Conservation (phyloP, 2,113 vertebrate species). For the Rhabdomys dilectus region DNA sequence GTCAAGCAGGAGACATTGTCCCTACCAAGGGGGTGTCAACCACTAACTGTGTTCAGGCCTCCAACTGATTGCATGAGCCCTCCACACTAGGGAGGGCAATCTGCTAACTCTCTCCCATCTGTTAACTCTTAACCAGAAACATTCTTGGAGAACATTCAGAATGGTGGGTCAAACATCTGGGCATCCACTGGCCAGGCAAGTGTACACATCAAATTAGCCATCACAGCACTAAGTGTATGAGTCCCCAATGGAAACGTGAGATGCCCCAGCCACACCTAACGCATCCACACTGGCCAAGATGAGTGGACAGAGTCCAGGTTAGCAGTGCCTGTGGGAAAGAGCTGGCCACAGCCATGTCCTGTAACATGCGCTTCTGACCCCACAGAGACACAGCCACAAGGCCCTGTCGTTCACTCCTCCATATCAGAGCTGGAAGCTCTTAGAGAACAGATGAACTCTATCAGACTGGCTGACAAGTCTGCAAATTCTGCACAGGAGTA, state of each 20-base stretch:
- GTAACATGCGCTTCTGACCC: not conserved
- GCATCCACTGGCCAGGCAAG: not conserved
- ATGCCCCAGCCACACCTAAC: not conserved
- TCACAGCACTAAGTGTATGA: not conserved
- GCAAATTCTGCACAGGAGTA: not conserved
- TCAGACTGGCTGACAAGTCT: not conserved
- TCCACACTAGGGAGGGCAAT: not conserved
- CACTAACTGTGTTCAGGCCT: not conserved
- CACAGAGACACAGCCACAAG: not conserved
- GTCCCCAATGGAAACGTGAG: not conserved
- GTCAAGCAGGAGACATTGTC: not conserved
- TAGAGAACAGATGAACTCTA: not conserved
- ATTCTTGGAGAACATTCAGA: not conserved
- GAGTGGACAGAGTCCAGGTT: not conserved
- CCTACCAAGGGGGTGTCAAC: not conserved
- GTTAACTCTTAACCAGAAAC: not conserved
- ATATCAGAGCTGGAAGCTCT: not conserved
- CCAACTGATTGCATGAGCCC: not conserved
- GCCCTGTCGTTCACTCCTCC: not conserved
- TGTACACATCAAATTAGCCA: not conserved
- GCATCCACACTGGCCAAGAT: not conserved
- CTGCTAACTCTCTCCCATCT: accelerated
- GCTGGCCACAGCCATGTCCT: too few species aligned
- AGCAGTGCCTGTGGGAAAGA: not conserved
- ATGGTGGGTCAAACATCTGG: not conserved